These are phyloP conservation scores for Telmatherina bonti DNA, from an alignment of 2,797 vertebrate species.

Conservation along the genomic window DNA sequence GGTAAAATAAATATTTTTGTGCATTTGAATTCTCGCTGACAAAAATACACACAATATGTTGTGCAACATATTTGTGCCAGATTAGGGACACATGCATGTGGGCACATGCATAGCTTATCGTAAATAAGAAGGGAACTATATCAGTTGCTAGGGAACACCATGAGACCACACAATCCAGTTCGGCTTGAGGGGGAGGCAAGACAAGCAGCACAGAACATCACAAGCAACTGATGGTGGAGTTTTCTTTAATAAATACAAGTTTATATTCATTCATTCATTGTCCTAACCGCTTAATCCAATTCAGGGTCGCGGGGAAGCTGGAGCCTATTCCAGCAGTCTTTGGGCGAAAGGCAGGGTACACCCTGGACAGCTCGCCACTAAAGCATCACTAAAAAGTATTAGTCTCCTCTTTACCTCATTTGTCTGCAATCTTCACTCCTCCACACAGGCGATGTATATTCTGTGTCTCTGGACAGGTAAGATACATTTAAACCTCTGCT, in stretches of 20 bases:
- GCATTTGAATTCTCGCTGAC: background rate
- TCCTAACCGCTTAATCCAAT: too few relatives aligned
- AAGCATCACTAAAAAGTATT: conserved; percentile 17
- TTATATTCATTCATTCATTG: too few relatives aligned
- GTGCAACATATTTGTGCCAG: conserved; percentile 35
- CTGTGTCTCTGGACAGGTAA: background rate
- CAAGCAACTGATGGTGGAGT: conserved; percentile 25
- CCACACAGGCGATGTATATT: background rate
- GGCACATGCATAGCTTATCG: conserved; percentile 56
- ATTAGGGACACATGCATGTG: conserved; percentile 58
- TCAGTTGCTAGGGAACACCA: conserved; percentile 79
- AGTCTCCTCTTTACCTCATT: conserved; percentile 45
- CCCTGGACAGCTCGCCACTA: too few relatives aligned
- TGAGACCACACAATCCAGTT: conserved; percentile 50
- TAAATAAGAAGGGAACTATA: conserved; percentile 51
- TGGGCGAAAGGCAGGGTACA: too few relatives aligned
- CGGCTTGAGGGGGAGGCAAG: conserved; percentile 45
- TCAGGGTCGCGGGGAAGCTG: too few relatives aligned
- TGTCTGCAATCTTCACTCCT: conserved; percentile 28
- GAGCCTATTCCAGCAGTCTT: too few relatives aligned
- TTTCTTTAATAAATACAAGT: too few relatives aligned
- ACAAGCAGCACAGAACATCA: conserved; percentile 46
- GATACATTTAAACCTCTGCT: background rate
- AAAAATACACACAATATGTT: conserved; percentile 8
- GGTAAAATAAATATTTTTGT: background rate